phyloP scores from a whole-genome alignment of 2,888 invertebrate genomes.

The Yponomeuta plumbellus region DNA sequence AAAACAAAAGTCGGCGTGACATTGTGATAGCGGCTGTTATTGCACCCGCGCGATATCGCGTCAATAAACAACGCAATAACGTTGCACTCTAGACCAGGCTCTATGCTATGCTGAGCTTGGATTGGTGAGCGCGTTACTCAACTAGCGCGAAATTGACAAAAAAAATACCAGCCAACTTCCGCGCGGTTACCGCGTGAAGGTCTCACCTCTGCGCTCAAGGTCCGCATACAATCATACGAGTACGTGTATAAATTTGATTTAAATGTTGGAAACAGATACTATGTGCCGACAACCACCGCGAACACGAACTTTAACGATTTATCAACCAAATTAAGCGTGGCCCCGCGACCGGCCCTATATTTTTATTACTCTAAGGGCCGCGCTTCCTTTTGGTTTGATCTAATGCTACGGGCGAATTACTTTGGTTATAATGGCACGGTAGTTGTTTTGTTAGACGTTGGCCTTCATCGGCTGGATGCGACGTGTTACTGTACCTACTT shows the following conservation, averaged over 20 bases:
- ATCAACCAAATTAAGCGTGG: too few relatives aligned
- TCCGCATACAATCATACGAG: slow-evolving; percentile 67
- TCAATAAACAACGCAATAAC: slow-evolving; percentile 36
- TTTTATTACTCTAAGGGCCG: slow-evolving; percentile 38
- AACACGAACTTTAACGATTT: too few relatives aligned
- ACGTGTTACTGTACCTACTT: slow-evolving; percentile 51
- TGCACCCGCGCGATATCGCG: slow-evolving; percentile 59
- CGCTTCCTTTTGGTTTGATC: too few relatives aligned
- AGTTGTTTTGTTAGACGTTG: slow-evolving; percentile 63
- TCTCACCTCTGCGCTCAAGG: slow-evolving; percentile 71
- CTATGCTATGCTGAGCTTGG: too few relatives aligned
- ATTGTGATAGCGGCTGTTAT: slow-evolving; percentile 68
- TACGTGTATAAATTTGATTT: slow-evolving; percentile 68
- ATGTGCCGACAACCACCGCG: too few relatives aligned
- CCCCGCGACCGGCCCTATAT: neutral
- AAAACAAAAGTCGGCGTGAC: slow-evolving; percentile 63
- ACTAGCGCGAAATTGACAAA: slow-evolving; percentile 71
- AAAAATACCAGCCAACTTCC: slow-evolving; percentile 69
- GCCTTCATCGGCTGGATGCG: slow-evolving; percentile 58
- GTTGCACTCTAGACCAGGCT: slow-evolving; percentile 34
- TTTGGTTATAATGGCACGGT: slow-evolving; percentile 45
- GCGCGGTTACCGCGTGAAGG: slow-evolving; percentile 75
- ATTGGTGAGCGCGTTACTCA: slow-evolving; percentile 34
- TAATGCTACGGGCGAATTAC: slow-evolving; percentile 38
- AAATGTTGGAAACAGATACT: slow-evolving; percentile 54